phyloP scores from a whole-genome alignment of 2,888 invertebrate genomes.

The Syrphus vitripennis region DNA sequence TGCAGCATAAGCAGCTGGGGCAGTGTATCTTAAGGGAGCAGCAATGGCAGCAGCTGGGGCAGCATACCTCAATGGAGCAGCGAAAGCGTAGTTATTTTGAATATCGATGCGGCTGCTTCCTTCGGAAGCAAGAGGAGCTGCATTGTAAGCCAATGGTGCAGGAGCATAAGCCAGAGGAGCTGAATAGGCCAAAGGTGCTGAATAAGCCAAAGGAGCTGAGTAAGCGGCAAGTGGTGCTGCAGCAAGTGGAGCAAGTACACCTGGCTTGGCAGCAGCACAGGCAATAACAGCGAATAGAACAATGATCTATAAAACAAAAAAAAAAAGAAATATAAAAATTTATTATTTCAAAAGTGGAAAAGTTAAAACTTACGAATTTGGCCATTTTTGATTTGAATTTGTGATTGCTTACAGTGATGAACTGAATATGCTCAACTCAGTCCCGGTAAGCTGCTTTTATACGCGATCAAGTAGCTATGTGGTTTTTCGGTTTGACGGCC shows the following conservation, averaged over 20 bases:
- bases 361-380: conserved; percentile 55
- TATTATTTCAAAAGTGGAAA: not conserved
- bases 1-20: conserved; percentile 81
- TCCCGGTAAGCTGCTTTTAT: conserved; percentile 33
- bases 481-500: not conserved
- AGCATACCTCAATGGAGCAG: conserved; percentile 81
- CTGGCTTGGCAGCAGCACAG: conserved; percentile 68
- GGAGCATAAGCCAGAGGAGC: conserved; percentile 49
- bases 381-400: conserved; percentile 52
- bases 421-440: conserved; percentile 40
- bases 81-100: conserved; percentile 74
- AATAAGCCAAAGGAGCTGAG: conserved; percentile 74
- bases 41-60: conserved; percentile 82
- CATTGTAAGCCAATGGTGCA: conserved; percentile 47
- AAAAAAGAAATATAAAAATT: not conserved
- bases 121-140: conserved; percentile 50
- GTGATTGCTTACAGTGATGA: conserved; percentile 52
- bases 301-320: conserved; percentile 37
- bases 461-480: not conserved
- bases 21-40: conserved; percentile 76
- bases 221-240: conserved; percentile 50
- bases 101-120: conserved; percentile 69
- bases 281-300: conserved; percentile 62
- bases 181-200: conserved; percentile 29
- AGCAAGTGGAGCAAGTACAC: conserved; percentile 42